A percentile compares a stretch with the other conserved stretches of the same genome.
These are phyloP conservation scores for Thereva unica DNA, from an alignment of 2,888 invertebrate species.

Conservation along the genomic window DNA sequence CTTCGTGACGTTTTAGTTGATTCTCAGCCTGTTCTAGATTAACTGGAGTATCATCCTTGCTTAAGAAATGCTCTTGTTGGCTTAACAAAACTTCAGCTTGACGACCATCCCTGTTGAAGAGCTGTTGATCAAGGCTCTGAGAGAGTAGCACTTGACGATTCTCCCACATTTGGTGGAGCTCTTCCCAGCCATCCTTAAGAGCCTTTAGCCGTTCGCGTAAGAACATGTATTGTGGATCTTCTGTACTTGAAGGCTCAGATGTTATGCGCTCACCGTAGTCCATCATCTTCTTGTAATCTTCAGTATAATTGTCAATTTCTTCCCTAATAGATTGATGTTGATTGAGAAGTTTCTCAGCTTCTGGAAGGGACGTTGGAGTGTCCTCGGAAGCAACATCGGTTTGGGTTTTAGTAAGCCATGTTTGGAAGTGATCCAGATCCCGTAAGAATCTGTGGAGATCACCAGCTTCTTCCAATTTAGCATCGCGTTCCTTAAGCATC, in stretches of 20 bases:
- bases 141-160: conserved; percentile 93
- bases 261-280: conserved; percentile 97
- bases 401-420: conserved; percentile 98
- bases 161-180: conserved; percentile 99
- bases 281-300: conserved; percentile 99
- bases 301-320: conserved; percentile 98
- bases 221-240: conserved; percentile 99
- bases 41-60: conserved; percentile 94
- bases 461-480: conserved; percentile 97
- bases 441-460: conserved; percentile 97
- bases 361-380: conserved; percentile 87
- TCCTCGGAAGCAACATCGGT: conserved; percentile 99
- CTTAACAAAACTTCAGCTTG: conserved; percentile 97
- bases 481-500: conserved; percentile 96
- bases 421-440: conserved; percentile 99
- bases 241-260: conserved; percentile 81
- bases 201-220: conserved; percentile 96
- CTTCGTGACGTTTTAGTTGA: conserved; percentile 95
- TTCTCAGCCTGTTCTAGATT: conserved; percentile 98
- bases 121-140: conserved; percentile 92
- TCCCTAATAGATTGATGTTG: conserved; percentile 98
- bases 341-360: conserved; percentile 94
- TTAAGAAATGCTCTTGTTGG: conserved; percentile 96
- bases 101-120: conserved; percentile 94
- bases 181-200: conserved; percentile 98